Conservation (phyloP, 2,113 vertebrate genomes). For the Abramis brama region DNA sequence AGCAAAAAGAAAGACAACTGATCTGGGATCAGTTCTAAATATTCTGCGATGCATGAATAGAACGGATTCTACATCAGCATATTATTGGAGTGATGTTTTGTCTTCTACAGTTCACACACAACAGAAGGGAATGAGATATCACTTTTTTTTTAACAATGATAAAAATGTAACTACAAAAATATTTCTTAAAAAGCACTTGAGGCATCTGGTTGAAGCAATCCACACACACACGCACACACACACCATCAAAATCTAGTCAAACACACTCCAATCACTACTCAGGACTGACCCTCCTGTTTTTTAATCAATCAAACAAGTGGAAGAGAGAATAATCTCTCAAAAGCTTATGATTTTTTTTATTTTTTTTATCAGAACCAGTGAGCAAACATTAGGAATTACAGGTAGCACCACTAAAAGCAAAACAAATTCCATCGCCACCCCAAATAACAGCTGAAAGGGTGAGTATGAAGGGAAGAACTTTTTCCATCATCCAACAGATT, state of each 20-base stretch:
- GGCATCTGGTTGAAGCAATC: not conserved
- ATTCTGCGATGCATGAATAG: not conserved
- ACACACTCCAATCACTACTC: not conserved
- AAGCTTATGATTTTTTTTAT: slow-evolving; percentile 32
- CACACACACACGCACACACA: not conserved
- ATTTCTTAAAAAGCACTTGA: not conserved
- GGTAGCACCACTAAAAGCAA: slow-evolving; percentile 44
- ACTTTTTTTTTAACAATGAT: not conserved
- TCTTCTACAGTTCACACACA: slow-evolving; percentile 20
- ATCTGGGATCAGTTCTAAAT: not conserved
- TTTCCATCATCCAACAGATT: not conserved
- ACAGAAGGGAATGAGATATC: not conserved
- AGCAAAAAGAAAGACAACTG: not conserved
- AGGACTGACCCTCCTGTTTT: not conserved
- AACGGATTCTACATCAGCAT: slow-evolving; percentile 5
- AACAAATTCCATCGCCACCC: not conserved
- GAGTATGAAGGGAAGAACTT: not conserved
- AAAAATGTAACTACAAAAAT: not conserved
- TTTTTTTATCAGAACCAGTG: not conserved
- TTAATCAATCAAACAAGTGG: not conserved
- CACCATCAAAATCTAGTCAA: not conserved
- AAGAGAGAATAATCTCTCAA: not conserved
- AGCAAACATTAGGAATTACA: not conserved
- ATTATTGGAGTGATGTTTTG: not conserved
- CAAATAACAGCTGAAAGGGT: slow-evolving; percentile 3